These are phyloP conservation scores for Metalampra italica DNA, from an alignment of 2,888 invertebrate species.

Conservation along the genomic window DNA sequence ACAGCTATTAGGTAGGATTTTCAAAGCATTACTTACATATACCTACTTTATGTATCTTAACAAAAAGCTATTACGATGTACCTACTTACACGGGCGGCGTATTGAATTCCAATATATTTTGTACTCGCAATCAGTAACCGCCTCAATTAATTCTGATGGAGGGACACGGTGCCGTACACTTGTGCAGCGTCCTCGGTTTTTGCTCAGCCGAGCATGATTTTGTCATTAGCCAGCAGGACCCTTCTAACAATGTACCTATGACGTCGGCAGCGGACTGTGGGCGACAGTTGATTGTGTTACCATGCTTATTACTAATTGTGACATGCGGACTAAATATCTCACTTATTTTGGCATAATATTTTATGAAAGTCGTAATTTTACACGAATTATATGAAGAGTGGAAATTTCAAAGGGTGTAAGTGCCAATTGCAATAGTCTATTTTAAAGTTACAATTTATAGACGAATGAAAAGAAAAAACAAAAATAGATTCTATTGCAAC, in stretches of 20 bases:
- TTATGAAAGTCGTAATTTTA: no score
- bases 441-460: no score
- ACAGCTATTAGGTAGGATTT: no score
- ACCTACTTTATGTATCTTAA: no score
- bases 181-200: conserved; percentile 36
- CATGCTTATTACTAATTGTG: not conserved
- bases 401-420: no score
- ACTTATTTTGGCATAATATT: no score
- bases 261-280: not conserved
- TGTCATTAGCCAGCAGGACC: conserved; percentile 34
- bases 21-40: no score
- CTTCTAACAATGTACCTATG: conserved; percentile 23
- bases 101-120: conserved; percentile 1
- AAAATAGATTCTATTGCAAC: no score
- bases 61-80: not conserved
- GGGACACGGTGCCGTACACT: conserved; percentile 35
- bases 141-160: conserved; percentile 41
- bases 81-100: not conserved
- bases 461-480: no score
- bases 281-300: not conserved
- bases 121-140: not conserved
- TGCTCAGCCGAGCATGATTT: conserved; percentile 48
- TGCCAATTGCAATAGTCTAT: no score
- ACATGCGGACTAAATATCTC: not conserved
- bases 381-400: no score